A percentile compares a stretch with the other conserved stretches of the same genome.
Conservation (phyloP, 2,113 vertebrate species). For the Tinamus guttatus region DNA sequence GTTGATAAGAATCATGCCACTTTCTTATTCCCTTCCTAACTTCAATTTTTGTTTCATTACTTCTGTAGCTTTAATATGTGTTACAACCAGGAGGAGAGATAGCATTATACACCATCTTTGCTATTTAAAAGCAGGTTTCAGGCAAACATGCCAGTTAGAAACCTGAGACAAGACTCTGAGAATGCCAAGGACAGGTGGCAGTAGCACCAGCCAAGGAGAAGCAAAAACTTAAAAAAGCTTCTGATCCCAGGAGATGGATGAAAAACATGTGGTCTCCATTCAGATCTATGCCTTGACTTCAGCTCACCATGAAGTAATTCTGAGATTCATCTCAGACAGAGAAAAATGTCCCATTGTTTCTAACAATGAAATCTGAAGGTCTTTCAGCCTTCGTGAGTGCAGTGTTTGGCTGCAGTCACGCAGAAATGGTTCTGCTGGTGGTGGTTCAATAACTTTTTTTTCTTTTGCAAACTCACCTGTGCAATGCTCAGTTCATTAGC, state of each 20-base stretch:
- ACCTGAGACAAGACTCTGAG: background rate
- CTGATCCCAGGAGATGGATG: background rate
- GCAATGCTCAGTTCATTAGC: background rate
- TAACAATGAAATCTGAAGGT: background rate
- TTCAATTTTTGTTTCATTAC: background rate
- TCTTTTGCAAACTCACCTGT: background rate
- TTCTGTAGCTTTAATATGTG: background rate
- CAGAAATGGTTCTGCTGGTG: background rate
- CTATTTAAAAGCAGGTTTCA: background rate
- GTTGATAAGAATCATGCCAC: background rate
- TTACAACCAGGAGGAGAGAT: background rate
- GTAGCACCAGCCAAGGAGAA: background rate
- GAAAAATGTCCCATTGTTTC: background rate
- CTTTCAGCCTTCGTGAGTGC: background rate
- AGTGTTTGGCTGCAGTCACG: accelerated
- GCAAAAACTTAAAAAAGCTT: background rate
- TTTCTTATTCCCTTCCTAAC: background rate
- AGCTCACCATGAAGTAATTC: background rate
- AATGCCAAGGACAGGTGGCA: background rate
- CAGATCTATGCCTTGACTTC: background rate
- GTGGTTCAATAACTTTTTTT: background rate
- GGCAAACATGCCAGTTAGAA: background rate
- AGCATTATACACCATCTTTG: background rate
- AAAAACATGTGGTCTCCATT: background rate
- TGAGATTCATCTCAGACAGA: background rate